Evolutionary conservation across 1,140 invertebrate species (phyloP).

Genomic region (Drosophila athabasca): DNA sequence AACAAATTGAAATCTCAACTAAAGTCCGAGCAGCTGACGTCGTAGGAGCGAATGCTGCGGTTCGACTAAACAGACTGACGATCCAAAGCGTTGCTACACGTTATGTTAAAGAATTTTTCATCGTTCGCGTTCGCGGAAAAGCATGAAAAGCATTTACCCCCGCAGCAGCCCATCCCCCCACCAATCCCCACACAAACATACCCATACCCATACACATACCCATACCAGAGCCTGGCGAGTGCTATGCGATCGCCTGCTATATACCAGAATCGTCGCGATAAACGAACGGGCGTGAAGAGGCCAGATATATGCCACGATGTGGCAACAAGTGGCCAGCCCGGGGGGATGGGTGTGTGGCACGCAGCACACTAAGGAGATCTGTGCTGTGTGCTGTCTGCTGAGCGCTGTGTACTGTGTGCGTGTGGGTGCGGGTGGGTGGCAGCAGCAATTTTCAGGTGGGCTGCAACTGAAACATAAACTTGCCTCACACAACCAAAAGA

Average conservation of each 20-base stretch:
- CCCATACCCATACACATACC: no score
- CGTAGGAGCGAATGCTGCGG: slow-evolving; percentile 84
- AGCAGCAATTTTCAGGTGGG: slow-evolving; percentile 58
- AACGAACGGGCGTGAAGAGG: slow-evolving; percentile 47
- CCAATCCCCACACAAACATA: no score
- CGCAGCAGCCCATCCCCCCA: slow-evolving; percentile 25
- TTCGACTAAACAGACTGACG: slow-evolving; percentile 84
- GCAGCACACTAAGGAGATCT: background rate
- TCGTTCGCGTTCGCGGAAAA: slow-evolving; percentile 71
- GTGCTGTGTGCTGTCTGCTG: background rate
- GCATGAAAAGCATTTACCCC: slow-evolving; percentile 59
- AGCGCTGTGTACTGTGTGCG: background rate
- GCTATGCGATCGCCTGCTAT: slow-evolving; percentile 17
- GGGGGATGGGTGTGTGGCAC: background rate
- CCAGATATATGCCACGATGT: slow-evolving; percentile 59
- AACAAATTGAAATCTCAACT: slow-evolving; percentile 84
- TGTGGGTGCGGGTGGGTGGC: slow-evolving; percentile 14
- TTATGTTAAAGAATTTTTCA: slow-evolving; percentile 83
- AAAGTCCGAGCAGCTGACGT: slow-evolving; percentile 84
- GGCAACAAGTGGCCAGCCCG: slow-evolving; percentile 64
- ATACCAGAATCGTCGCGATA: slow-evolving; percentile 23
- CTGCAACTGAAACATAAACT: slow-evolving; percentile 75
- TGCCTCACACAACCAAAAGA: slow-evolving; percentile 41
- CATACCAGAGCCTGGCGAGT: no score
- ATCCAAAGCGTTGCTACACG: slow-evolving; percentile 82